Conservation (phyloP, 2,113 vertebrate genomes). For the Solenodon paradoxus region DNA sequence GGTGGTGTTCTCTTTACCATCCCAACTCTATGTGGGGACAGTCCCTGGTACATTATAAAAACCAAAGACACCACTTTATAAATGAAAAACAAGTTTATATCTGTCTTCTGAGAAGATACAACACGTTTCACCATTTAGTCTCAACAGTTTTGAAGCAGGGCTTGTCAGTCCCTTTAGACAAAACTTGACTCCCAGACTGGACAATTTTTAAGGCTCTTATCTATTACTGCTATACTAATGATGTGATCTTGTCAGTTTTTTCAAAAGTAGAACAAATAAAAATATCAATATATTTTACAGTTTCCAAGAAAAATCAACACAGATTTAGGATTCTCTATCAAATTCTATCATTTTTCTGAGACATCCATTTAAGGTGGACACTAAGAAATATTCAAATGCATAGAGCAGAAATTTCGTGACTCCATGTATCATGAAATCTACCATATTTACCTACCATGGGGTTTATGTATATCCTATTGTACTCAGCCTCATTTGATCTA, state of each 20-base stretch:
- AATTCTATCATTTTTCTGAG: neutral
- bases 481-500: neutral
- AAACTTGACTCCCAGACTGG: neutral
- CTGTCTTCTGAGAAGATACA: neutral
- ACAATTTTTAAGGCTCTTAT: neutral
- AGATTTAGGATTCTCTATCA: neutral
- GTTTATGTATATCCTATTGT: slow-evolving; percentile 23
- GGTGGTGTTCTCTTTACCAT: neutral
- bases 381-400: neutral
- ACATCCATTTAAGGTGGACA: neutral
- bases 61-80: neutral
- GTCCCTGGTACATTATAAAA: neutral
- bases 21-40: neutral
- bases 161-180: no score
- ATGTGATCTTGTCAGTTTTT: neutral
- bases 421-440: neutral
- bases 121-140: neutral
- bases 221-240: neutral
- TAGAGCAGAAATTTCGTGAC: neutral
- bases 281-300: neutral
- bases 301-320: neutral
- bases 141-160: neutral
- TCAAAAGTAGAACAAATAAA: neutral
- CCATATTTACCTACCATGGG: neutral
- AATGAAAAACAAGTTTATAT: neutral